Base-by-base conservation (phyloP, 30 jellyfish, hydroid and myxozoan species). In the Aurelia sp. region DNA sequence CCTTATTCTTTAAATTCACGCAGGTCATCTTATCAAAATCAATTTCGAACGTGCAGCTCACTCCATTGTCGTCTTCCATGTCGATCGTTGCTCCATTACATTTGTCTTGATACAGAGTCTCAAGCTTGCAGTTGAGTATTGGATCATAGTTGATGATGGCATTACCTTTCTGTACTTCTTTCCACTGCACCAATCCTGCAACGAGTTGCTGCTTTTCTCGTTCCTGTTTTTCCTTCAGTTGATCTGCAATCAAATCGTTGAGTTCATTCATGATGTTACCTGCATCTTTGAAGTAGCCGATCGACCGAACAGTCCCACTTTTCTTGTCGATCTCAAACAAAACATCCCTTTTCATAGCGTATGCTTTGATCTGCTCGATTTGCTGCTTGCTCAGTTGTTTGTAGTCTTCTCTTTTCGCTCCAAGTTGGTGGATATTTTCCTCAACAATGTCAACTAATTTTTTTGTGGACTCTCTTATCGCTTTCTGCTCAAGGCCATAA, bases 101-200 rank as follows among this genome's bases (percentile, higher is more conserved):
- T 1, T 64, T n/a, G 19, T 63, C 69, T 58, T 35, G 17, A 33
- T 31, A 78, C 8, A 41, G 62, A 18, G 62, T 47, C 44, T 78
- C 89, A 18, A 78, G 55, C 37, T 27, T 44, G n/a, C 19, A 62
- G n/a, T 78, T 78, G 47, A 64, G 68, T 52, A 17, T 27, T 4
- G 89, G 79, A 57, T 78, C 80, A 53, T 63, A 78, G 53, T 65
- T 35, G 51, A 63, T 44, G 16, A 62, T 0, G 16, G 72, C n/a
- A 1, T 62, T 73, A 47, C 67, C 81, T 18, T 20, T 47, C 48
- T 66, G 80, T 12, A 9, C 48, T 30, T 78, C 89, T 65, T 60
- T 60, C 89, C 89, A 78, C 52, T 78, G 89, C 66, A 78, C 77
- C 51, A 62, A 78, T 0, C 52, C 66, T 9, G 73, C 73, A 11